A percentile compares a stretch with the other conserved stretches of the same genome.
These are phyloP conservation scores for Oreochromis tanganicae DNA, from an alignment of 2,113 vertebrate genomes.

Conservation along the genomic window DNA sequence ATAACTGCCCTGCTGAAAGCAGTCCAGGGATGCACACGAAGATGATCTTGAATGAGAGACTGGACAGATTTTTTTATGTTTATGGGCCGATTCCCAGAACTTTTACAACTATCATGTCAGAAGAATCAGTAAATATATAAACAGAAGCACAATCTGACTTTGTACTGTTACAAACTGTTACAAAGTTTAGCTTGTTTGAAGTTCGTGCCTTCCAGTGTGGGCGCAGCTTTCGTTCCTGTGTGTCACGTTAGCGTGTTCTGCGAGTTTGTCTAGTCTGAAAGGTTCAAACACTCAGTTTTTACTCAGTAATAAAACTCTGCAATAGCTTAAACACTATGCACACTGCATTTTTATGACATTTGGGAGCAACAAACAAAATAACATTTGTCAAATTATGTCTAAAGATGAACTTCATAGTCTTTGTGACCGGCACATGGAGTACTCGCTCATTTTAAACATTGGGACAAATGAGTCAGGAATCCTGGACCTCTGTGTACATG, in stretches of 20 bases:
- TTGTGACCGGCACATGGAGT: background rate
- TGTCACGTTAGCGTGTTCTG: background rate
- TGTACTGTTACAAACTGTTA: background rate
- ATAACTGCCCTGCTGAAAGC: background rate
- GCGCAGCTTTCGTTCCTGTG: accelerated
- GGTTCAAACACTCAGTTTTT: background rate
- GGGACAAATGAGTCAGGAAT: background rate
- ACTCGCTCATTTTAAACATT: background rate
- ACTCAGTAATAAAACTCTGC: background rate
- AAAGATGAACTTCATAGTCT: background rate
- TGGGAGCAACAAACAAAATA: background rate
- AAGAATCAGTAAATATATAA: background rate
- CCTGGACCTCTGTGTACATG: background rate
- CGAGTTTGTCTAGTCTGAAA: background rate
- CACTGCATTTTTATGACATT: background rate
- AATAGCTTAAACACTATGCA: background rate
- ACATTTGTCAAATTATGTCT: background rate
- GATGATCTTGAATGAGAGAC: background rate
- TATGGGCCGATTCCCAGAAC: background rate
- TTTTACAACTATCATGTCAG: background rate
- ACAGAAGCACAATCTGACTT: background rate
- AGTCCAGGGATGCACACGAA: background rate
- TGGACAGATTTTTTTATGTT: background rate
- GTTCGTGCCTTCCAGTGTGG: background rate
- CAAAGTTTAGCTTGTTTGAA: background rate